A percentile compares a stretch with the other conserved stretches of the same genome.
Evolutionary conservation across 2,797 vertebrate species (phyloP).

Genomic region (Myotis daubentonii): DNA sequence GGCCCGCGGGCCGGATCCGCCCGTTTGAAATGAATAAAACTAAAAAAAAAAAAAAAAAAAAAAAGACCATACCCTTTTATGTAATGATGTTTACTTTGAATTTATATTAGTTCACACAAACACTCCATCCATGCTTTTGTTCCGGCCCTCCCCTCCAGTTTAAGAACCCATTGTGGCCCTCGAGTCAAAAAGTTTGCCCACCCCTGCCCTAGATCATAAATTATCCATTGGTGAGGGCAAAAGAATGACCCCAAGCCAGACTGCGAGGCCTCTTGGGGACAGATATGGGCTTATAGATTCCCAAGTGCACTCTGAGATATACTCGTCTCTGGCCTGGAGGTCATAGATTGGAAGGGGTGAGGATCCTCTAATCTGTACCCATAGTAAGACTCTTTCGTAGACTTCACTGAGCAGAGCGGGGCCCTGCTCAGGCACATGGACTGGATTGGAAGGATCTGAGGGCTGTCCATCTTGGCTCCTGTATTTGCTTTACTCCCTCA

Average conservation of each 20-base stretch:
- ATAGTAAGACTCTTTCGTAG: background rate
- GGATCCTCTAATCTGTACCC: background rate
- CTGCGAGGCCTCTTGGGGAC: background rate
- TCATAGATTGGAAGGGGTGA: background rate
- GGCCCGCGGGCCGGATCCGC: too few species aligned
- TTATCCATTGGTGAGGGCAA: background rate
- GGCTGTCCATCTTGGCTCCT: background rate
- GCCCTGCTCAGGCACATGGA: accelerated
- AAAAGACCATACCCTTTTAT: too few species aligned
- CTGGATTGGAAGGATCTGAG: background rate
- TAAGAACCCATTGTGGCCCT: too few species aligned
- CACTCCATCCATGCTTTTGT: too few species aligned
- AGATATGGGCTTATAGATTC: background rate
- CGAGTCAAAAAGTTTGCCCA: too few species aligned
- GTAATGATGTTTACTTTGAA: too few species aligned
- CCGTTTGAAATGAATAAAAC: too few species aligned
- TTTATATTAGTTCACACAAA: too few species aligned
- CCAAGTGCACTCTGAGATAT: background rate
- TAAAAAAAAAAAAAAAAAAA: too few species aligned
- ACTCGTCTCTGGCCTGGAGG: background rate
- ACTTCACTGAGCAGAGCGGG: background rate
- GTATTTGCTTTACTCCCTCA: background rate
- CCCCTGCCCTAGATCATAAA: background rate
- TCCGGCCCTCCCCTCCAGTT: too few species aligned
- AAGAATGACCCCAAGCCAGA: background rate